Evolutionary conservation across 2,797 vertebrate genomes (phyloP).

Genomic region (Acanthurus lineatus): DNA sequence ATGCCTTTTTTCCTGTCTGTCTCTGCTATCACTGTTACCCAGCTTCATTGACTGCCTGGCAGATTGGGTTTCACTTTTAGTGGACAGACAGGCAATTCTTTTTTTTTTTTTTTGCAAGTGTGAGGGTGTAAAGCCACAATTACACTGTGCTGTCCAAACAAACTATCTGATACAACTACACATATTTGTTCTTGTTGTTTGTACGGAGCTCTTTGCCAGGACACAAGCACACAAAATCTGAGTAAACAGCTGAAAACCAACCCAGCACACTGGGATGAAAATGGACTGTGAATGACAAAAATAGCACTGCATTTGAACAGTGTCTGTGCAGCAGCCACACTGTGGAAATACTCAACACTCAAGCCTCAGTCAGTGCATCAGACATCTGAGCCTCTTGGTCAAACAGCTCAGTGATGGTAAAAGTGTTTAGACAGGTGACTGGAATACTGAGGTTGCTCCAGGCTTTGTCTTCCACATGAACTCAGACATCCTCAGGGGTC

Average conservation of each 20-base stretch:
- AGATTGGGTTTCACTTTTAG: conserved; percentile 45
- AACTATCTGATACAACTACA: conserved; percentile 24
- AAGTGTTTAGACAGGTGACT: conserved; percentile 25
- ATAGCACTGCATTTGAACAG: conserved; percentile 11
- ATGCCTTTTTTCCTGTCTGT: conserved; percentile 37
- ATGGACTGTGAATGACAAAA: conserved; percentile 14
- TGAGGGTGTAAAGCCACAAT: conserved; percentile 39
- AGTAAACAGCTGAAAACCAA: conserved; percentile 46
- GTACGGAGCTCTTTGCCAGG: conserved; percentile 42
- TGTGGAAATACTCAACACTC: conserved; percentile 15
- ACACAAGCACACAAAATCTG: conserved; percentile 29
- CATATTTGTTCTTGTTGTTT: conserved; percentile 46
- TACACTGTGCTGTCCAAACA: conserved; percentile 45
- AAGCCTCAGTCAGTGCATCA: conserved; percentile 22
- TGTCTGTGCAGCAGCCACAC: neutral
- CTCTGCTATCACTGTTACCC: conserved; percentile 37
- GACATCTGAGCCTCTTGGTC: conserved; percentile 16
- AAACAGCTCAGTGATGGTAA: conserved; percentile 25
- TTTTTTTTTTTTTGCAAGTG: conserved; percentile 12
- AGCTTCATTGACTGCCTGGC: conserved; percentile 34
- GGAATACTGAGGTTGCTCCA: neutral
- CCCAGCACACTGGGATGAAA: conserved; percentile 31
- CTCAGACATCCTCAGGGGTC: conserved; percentile 15
- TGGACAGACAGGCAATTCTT: conserved; percentile 7
- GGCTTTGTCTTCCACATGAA: conserved; percentile 23